Percentiles rank a stretch among this genome's conserved stretches.
Conservation (phyloP, 2,888 invertebrate genomes). For the Tuta absoluta region DNA sequence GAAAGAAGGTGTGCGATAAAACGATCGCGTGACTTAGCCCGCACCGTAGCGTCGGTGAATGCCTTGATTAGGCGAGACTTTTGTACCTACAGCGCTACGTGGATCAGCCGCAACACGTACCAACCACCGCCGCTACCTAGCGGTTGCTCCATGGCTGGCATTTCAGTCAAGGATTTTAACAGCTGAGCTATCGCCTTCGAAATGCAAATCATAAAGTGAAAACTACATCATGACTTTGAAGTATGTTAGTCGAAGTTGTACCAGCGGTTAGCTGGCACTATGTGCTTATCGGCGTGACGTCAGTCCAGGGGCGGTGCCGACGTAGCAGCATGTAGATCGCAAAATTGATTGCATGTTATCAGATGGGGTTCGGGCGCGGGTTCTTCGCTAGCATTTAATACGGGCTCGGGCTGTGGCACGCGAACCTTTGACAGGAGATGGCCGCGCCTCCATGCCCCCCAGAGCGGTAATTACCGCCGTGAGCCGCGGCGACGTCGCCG, state of each 20-base stretch:
- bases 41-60: conserved; percentile 65
- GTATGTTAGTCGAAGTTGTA: conserved; percentile 60
- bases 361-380: conserved; percentile 75
- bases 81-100: conserved; percentile 43
- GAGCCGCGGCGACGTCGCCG: conserved; percentile 76
- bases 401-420: conserved; percentile 73
- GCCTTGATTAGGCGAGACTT: conserved; percentile 69
- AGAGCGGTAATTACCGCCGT: conserved; percentile 69
- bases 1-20: conserved; percentile 78
- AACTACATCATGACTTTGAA: conserved; percentile 46
- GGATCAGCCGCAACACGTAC: conserved; percentile 31
- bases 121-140: conserved; percentile 22
- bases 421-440: conserved; percentile 79
- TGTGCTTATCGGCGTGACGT: conserved; percentile 74
- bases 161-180: neutral
- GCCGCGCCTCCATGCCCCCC: conserved; percentile 62
- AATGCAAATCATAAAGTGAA: conserved; percentile 26
- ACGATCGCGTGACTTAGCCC: conserved; percentile 76
- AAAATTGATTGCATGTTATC: conserved; percentile 81
- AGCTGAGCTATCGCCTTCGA: conserved; percentile 25
- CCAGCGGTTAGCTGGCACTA: conserved; percentile 75
- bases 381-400: conserved; percentile 80
- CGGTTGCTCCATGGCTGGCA: neutral
- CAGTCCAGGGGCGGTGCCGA: conserved; percentile 75
- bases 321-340: conserved; percentile 79